phyloP scores from a whole-genome alignment of 2,797 vertebrate genomes.

The Onychomys arenicola region DNA sequence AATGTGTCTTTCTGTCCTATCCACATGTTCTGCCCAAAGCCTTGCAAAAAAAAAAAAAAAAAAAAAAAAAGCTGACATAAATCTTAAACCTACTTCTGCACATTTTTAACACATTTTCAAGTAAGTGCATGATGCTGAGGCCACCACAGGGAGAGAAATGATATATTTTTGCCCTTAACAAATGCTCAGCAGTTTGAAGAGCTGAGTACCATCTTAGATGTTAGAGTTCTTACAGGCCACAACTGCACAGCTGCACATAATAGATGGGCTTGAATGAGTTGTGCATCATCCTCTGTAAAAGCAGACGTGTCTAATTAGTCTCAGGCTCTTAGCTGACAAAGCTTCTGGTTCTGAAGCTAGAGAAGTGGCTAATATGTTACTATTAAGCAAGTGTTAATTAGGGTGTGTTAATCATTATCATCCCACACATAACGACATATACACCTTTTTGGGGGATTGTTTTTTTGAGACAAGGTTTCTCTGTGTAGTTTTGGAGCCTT shows the following conservation, averaged over 20 bases:
- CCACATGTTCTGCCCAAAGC: not conserved
- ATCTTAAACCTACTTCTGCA: not conserved
- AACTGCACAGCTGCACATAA: too few relatives aligned
- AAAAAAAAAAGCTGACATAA: not conserved
- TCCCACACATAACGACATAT: not conserved
- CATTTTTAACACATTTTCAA: not conserved
- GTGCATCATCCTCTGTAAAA: not conserved
- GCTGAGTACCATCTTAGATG: not conserved
- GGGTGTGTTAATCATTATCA: fast-evolving
- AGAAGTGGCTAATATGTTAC: not conserved
- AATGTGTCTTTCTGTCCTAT: not conserved
- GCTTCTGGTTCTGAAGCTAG: not conserved
- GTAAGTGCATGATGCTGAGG: not conserved
- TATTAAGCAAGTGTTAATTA: not conserved
- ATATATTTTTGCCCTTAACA: not conserved
- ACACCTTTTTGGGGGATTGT: too few relatives aligned
- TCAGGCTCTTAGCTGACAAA: not conserved
- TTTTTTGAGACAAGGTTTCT: too few relatives aligned
- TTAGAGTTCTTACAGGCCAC: not conserved
- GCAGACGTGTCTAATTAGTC: not conserved
- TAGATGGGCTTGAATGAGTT: not conserved
- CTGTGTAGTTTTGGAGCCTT: too few relatives aligned
- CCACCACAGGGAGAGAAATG: not conserved
- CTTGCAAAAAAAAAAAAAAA: not conserved
- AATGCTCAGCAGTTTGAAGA: not conserved